These are phyloP conservation scores for Dryobota labecula DNA, from an alignment of 2,888 invertebrate species.

Conservation along the genomic window DNA sequence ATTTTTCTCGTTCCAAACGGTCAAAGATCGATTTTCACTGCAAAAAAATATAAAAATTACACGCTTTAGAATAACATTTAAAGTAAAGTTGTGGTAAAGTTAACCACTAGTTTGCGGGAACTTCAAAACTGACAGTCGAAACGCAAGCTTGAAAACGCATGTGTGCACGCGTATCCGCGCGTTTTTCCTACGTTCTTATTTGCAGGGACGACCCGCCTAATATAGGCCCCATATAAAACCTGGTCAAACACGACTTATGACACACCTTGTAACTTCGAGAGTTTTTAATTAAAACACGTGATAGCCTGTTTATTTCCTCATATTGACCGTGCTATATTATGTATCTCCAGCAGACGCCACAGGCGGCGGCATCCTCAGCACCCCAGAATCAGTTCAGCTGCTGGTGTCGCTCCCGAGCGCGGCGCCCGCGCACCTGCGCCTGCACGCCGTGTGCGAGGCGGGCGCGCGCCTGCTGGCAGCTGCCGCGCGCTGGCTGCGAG, in stretches of 20 bases:
- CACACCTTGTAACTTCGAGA: background rate
- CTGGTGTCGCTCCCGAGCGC: conserved; percentile 91
- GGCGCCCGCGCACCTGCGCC: conserved; percentile 96
- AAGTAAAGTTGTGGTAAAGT: too few species aligned
- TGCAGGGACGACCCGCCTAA: background rate
- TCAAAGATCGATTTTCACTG: background rate
- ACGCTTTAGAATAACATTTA: background rate
- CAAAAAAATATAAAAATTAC: background rate
- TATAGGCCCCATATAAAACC: background rate
- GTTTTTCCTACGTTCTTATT: background rate
- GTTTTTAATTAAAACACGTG: background rate
- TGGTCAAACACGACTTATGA: background rate
- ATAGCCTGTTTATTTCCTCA: background rate
- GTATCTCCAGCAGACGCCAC: background rate
- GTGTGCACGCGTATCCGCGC: background rate
- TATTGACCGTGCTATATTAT: too few species aligned
- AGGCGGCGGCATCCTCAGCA: conserved; percentile 73
- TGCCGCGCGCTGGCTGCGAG: conserved; percentile 97
- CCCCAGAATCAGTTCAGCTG: conserved; percentile 74
- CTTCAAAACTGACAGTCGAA: too few species aligned
- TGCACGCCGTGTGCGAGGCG: conserved; percentile 98
- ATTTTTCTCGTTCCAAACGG: background rate
- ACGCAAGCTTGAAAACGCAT: background rate
- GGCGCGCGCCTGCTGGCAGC: conserved; percentile 97
- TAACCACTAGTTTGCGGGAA: too few species aligned